Evolutionary conservation across 2,113 vertebrate genomes (phyloP).

Genomic region (Muntiacus reevesi): DNA sequence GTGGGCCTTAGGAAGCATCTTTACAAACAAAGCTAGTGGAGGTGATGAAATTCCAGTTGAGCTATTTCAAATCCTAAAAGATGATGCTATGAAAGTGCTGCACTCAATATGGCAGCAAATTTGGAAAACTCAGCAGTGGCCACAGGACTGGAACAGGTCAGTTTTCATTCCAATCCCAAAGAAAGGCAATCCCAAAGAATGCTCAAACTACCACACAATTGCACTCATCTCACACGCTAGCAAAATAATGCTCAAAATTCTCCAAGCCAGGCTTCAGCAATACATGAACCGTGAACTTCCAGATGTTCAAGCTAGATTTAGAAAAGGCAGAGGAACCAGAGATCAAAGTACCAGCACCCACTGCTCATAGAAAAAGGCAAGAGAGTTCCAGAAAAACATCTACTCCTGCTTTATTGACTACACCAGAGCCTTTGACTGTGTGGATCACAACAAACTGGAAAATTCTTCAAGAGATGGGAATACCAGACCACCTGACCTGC

Average conservation of each 20-base stretch:
- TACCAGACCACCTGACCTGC: not conserved
- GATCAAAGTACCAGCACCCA: not conserved
- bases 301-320: not conserved
- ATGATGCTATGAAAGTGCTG: not conserved
- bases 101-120: not conserved
- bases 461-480: not conserved
- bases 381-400: not conserved
- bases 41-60: not conserved
- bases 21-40: not conserved
- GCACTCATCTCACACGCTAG: not conserved
- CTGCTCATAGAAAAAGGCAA: not conserved
- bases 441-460: not conserved
- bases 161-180: not conserved
- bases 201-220: fast-evolving
- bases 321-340: not conserved
- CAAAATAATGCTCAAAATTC: not conserved
- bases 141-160: fast-evolving
- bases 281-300: not conserved
- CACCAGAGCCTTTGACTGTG: not conserved
- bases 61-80: not conserved
- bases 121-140: not conserved
- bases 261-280: too few species aligned
- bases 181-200: not conserved
- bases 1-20: not conserved
- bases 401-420: not conserved